Evolutionary conservation across 2,113 vertebrate genomes (phyloP).

Genomic region (Morone saxatilis): DNA sequence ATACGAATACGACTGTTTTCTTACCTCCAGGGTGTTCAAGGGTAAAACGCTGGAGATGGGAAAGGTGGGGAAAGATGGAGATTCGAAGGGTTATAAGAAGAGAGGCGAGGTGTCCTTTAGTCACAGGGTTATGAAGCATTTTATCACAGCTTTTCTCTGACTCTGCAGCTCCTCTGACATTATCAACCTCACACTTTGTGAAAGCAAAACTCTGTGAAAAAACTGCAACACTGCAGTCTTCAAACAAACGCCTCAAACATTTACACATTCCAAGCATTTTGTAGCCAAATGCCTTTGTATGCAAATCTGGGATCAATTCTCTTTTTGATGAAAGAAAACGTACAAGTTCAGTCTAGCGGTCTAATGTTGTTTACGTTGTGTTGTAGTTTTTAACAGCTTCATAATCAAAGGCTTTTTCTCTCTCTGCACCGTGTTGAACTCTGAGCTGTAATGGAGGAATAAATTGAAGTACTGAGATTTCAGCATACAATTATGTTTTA

Average conservation of each 20-base stretch:
- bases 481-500: constrained; percentile 71
- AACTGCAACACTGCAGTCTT: constrained; percentile 61
- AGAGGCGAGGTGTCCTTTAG: constrained; percentile 67
- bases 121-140: constrained; percentile 74
- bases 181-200: constrained; percentile 63
- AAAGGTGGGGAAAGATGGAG: constrained; percentile 46
- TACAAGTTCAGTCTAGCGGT: constrained; percentile 55
- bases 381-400: constrained; percentile 70
- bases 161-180: constrained; percentile 69
- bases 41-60: constrained; percentile 63
- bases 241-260: constrained; percentile 68
- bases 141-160: constrained; percentile 64
- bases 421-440: constrained; percentile 66
- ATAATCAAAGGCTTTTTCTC: constrained; percentile 75
- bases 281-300: constrained; percentile 66
- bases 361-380: constrained; percentile 76
- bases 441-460: constrained; percentile 69
- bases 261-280: constrained; percentile 65
- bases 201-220: constrained; percentile 59
- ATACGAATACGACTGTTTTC: constrained; percentile 25
- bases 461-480: constrained; percentile 71
- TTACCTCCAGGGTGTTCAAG: constrained; percentile 54
- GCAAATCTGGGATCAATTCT: constrained; percentile 71
- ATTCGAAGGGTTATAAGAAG: constrained; percentile 59
- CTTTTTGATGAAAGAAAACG: constrained; percentile 62